These are phyloP conservation scores for Passer domesticus DNA, from an alignment of 2,113 vertebrate genomes.

Conservation along the genomic window DNA sequence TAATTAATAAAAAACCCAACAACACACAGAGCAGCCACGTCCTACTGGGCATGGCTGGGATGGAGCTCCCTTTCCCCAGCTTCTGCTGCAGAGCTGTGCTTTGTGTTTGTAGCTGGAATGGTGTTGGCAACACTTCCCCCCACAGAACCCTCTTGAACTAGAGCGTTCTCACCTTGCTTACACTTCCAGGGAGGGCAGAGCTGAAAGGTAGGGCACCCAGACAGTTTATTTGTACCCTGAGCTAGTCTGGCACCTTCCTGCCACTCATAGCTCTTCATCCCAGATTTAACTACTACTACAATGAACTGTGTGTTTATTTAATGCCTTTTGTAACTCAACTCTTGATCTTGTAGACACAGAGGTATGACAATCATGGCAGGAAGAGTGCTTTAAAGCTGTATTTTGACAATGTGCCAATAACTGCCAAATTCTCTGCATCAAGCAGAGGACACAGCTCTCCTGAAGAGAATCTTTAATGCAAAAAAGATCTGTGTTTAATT, in stretches of 20 bases:
- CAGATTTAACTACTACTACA: not conserved
- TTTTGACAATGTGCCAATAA: not conserved
- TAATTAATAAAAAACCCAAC: not conserved
- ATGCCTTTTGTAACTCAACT: not conserved
- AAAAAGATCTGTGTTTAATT: not conserved
- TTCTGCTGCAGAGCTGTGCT: not conserved
- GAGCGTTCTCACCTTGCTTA: not conserved
- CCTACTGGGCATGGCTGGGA: not conserved
- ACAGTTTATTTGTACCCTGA: not conserved
- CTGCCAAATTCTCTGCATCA: not conserved
- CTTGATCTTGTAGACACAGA: not conserved
- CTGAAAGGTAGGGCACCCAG: not conserved
- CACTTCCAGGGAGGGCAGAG: not conserved
- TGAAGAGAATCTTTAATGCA: not conserved
- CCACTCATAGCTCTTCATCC: not conserved
- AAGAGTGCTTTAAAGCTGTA: not conserved
- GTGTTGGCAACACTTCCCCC: not conserved
- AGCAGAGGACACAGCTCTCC: not conserved
- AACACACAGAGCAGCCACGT: not conserved
- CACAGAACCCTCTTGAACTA: not conserved
- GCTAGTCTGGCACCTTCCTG: not conserved
- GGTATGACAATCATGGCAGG: not conserved
- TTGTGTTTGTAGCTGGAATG: not conserved
- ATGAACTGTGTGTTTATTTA: not conserved
- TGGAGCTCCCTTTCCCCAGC: not conserved